A percentile compares a stretch with the other conserved stretches of the same genome.
Conservation (phyloP, 2,888 invertebrate genomes). For the Dioctria linearis region DNA sequence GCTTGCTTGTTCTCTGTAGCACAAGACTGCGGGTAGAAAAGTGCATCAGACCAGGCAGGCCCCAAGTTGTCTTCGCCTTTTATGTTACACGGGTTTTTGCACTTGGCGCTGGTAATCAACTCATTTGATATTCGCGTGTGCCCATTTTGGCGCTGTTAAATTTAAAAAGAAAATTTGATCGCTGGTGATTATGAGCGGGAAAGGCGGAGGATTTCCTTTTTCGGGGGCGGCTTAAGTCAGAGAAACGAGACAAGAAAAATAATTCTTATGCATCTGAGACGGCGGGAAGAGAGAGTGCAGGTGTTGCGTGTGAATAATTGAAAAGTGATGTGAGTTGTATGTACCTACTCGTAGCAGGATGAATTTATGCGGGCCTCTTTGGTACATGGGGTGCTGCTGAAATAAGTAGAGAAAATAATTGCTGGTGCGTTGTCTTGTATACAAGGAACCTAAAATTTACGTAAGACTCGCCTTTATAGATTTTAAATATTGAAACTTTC, state of each 20-base stretch:
- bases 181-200: slow-evolving; percentile 9
- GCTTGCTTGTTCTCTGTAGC: no score
- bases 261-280: background rate
- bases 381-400: no score
- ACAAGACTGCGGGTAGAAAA: no score
- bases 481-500: no score
- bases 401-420: no score
- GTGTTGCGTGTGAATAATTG: background rate
- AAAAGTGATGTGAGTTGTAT: background rate
- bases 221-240: background rate
- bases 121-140: slow-evolving; percentile 41
- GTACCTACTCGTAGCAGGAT: no score
- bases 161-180: slow-evolving; percentile 23
- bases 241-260: background rate
- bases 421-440: no score
- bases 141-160: slow-evolving; percentile 6
- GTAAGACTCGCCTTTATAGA: no score
- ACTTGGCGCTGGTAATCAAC: slow-evolving; percentile 46
- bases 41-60: background rate
- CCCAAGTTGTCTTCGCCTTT: slow-evolving; percentile 51
- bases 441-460: no score
- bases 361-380: no score
- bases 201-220: slow-evolving; percentile 18
- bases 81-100: slow-evolving; percentile 52
- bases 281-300: background rate